Evolutionary conservation across 2,797 vertebrate genomes (phyloP).

Genomic region (Gouania willdenowi): DNA sequence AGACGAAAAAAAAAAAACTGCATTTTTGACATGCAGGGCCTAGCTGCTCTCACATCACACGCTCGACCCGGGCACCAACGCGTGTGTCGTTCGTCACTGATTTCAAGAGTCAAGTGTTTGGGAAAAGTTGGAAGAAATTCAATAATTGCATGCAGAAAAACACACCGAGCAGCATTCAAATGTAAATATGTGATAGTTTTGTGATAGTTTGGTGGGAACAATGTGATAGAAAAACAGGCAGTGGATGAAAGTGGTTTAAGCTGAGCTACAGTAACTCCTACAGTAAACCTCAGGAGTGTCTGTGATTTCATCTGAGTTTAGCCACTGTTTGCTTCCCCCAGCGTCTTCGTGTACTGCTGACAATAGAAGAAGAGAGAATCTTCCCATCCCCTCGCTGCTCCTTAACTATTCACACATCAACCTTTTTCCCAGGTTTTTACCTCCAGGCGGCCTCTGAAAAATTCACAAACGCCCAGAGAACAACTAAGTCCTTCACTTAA

Average conservation of each 20-base stretch:
- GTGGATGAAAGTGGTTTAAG: slow-evolving; percentile 48
- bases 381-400: slow-evolving; percentile 48
- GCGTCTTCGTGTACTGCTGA: slow-evolving; percentile 48
- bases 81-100: background rate
- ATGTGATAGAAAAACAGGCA: slow-evolving; percentile 34
- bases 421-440: slow-evolving; percentile 63
- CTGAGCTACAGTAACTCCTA: slow-evolving; percentile 53
- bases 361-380: slow-evolving; percentile 52
- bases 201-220: slow-evolving; percentile 31
- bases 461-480: slow-evolving; percentile 71
- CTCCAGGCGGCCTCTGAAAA: slow-evolving; percentile 69
- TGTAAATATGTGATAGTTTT: slow-evolving; percentile 45
- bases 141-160: background rate
- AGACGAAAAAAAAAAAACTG: slow-evolving; percentile 59
- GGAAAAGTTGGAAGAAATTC: slow-evolving; percentile 6
- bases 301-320: slow-evolving; percentile 48
- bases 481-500: slow-evolving; percentile 60
- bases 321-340: slow-evolving; percentile 45
- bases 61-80: slow-evolving; percentile 2
- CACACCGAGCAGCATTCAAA: slow-evolving; percentile 13
- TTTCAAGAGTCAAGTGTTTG: too few species aligned
- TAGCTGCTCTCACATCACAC: slow-evolving; percentile 22
- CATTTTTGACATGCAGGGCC: slow-evolving; percentile 57
- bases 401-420: slow-evolving; percentile 67
- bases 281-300: slow-evolving; percentile 37